phyloP scores from a whole-genome alignment of 2,113 vertebrate species.

The Pomatorhinus ruficollis region DNA sequence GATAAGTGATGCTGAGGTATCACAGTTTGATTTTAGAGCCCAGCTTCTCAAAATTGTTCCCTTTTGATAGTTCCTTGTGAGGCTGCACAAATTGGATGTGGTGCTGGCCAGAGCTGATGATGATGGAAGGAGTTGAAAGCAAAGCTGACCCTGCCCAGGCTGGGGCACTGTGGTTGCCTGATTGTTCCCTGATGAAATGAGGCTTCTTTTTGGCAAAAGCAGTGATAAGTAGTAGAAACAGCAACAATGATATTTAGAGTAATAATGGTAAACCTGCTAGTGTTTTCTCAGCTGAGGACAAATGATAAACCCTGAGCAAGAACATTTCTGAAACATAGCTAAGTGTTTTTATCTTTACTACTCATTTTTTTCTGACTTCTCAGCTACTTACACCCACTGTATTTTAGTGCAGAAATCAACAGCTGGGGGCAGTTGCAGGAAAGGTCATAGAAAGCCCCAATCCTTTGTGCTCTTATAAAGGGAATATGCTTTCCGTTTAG shows the following conservation, averaged over 20 bases:
- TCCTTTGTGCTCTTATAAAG: neutral
- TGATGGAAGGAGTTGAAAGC: conserved; percentile 50
- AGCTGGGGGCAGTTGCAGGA: neutral
- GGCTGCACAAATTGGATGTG: conserved; percentile 61
- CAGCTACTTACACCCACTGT: neutral
- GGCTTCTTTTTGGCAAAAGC: conserved; percentile 33
- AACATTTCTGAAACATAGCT: conserved; percentile 8
- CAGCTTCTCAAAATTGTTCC: neutral
- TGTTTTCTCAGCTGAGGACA: conserved; percentile 37
- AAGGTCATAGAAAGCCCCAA: neutral
- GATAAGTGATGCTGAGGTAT: neutral
- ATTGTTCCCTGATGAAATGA: conserved; percentile 17
- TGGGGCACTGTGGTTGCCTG: neutral
- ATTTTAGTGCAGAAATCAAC: conserved; percentile 2
- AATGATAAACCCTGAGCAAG: conserved; percentile 18
- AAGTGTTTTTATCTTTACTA: neutral
- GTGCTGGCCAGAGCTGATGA: conserved; percentile 46
- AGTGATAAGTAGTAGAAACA: neutral
- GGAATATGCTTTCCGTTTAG: neutral
- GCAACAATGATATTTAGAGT: neutral
- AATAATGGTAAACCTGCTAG: conserved; percentile 1
- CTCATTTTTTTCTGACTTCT: neutral
- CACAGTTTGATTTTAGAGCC: conserved; percentile 29
- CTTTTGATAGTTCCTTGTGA: neutral
- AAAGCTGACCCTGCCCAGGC: conserved; percentile 7